Conservation (phyloP, 2,888 invertebrate genomes). For the Amiota minor region DNA sequence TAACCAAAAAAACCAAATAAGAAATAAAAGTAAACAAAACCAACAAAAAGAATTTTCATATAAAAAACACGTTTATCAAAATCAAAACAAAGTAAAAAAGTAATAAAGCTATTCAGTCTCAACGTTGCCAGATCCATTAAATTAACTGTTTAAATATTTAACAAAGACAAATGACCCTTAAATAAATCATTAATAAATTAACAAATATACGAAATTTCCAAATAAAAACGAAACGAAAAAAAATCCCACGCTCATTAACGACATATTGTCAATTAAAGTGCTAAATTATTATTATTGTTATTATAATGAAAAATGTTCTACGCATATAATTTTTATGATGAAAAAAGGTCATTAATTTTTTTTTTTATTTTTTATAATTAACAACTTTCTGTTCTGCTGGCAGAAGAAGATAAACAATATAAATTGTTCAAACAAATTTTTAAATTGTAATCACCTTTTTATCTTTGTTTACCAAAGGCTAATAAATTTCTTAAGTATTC, state of each 20-base stretch:
- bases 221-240: not conserved
- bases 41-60: too few relatives aligned
- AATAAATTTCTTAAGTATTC: too few relatives aligned
- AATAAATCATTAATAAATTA: slow-evolving; percentile 7
- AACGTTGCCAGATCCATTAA: too few relatives aligned
- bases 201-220: not conserved
- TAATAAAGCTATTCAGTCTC: too few relatives aligned
- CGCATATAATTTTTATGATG: slow-evolving; percentile 1
- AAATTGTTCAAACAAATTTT: slow-evolving; percentile 21
- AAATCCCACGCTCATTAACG: slow-evolving; percentile 23
- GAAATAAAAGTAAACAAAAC: too few relatives aligned
- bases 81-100: too few relatives aligned
- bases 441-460: too few relatives aligned
- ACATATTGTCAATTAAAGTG: not conserved
- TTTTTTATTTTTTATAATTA: slow-evolving; percentile 11
- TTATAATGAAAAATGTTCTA: not conserved
- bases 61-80: too few relatives aligned
- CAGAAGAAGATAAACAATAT: not conserved
- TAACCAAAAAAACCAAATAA: too few relatives aligned
- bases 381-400: not conserved
- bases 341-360: not conserved
- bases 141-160: slow-evolving; percentile 2
- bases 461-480: too few relatives aligned
- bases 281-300: not conserved
- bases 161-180: not conserved